Conservation (phyloP, 1,140 invertebrate genomes). For the Diuraphis noxia region DNA sequence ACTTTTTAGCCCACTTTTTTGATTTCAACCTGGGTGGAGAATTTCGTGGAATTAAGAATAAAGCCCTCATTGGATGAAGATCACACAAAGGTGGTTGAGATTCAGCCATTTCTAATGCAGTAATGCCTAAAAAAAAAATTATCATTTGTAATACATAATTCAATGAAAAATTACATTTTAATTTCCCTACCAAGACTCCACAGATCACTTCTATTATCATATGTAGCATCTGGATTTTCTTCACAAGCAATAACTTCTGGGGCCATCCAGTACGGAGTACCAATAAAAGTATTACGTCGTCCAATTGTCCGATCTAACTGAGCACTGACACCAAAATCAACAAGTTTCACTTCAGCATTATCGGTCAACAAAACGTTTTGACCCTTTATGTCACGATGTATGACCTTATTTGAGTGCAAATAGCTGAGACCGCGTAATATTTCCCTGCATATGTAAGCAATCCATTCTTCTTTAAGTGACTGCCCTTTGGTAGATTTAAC, state of each 20-base stretch:
- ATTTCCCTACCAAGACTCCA: slow-evolving; percentile 54
- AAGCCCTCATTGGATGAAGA: slow-evolving; percentile 98
- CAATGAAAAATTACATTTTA: not conserved
- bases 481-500: slow-evolving; percentile 99
- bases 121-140: slow-evolving; percentile 67
- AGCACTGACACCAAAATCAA: slow-evolving; percentile 99
- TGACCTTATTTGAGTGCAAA: slow-evolving; percentile 98
- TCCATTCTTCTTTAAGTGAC: slow-evolving; percentile 99
- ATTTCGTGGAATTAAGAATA: slow-evolving; percentile 98
- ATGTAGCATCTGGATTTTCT: slow-evolving; percentile 99
- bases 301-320: slow-evolving; percentile 99
- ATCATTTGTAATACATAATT: not conserved
- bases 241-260: slow-evolving; percentile 99
- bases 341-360: slow-evolving; percentile 98
- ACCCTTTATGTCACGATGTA: slow-evolving; percentile 99
- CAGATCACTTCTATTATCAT: slow-evolving; percentile 81
- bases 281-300: slow-evolving; percentile 98
- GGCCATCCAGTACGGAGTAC: slow-evolving; percentile 98
- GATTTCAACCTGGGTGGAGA: slow-evolving; percentile 94
- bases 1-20: slow-evolving; percentile 98
- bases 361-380: slow-evolving; percentile 99
- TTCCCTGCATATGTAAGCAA: slow-evolving; percentile 98
- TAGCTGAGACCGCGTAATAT: slow-evolving; percentile 95
- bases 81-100: slow-evolving; percentile 98
- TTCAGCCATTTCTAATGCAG: slow-evolving; percentile 99